These are phyloP conservation scores for Keiferia lycopersicella DNA, from an alignment of 2,888 invertebrate genomes.

Conservation along the genomic window DNA sequence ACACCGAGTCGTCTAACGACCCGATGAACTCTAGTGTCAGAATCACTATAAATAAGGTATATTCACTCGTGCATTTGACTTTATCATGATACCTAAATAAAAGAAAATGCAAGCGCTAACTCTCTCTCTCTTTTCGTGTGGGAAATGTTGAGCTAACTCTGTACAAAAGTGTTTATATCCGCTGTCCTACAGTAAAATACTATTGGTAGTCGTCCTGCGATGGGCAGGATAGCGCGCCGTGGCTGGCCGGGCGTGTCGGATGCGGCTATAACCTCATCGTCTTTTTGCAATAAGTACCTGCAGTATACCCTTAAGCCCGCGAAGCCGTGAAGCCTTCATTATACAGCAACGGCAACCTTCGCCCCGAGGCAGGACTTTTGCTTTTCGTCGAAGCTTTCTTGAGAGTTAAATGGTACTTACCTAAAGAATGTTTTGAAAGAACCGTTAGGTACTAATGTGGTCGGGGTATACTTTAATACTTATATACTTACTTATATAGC, in stretches of 20 bases:
- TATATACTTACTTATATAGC: no score
- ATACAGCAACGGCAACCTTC: conserved; percentile 20
- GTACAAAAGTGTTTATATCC: background rate
- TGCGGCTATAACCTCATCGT: background rate
- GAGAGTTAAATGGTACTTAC: background rate
- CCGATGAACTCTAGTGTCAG: no score
- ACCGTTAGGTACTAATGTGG: background rate
- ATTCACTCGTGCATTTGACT: no score
- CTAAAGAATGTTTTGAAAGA: background rate
- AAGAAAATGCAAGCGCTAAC: background rate
- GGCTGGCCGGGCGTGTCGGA: background rate
- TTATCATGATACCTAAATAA: no score
- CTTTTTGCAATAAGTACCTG: conserved; percentile 18
- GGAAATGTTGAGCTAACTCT: no score
- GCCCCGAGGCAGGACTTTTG: conserved; percentile 15
- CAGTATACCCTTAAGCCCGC: no score
- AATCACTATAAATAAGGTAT: no score
- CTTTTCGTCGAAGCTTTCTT: background rate
- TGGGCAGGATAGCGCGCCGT: conserved; percentile 2
- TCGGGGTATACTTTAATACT: no score
- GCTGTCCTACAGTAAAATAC: background rate
- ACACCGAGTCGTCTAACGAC: no score
- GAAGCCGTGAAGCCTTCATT: conserved; percentile 9
- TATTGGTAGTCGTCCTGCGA: conserved; percentile 1
- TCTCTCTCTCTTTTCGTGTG: no score